Percentiles rank a stretch among this genome's conserved stretches.
Conservation (phyloP, 2,113 vertebrate species). For the Glareola pratincola region DNA sequence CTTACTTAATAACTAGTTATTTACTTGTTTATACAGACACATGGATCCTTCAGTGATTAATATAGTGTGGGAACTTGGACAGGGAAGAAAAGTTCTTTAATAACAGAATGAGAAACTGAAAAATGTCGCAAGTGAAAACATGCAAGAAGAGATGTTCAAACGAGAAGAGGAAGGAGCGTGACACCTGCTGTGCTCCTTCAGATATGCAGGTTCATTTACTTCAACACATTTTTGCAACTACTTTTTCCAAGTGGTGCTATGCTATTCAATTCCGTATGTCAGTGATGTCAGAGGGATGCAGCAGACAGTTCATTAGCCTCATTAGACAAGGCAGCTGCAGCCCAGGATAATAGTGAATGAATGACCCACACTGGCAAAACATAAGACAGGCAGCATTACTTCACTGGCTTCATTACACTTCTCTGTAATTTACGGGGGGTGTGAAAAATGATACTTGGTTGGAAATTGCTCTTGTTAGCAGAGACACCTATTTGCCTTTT, state of each 20-base stretch:
- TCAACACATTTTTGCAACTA: not conserved
- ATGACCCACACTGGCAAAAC: not conserved
- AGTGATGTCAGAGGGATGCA: not conserved
- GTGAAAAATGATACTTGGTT: not conserved
- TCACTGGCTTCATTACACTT: not conserved
- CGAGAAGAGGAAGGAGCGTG: not conserved
- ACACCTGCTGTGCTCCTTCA: not conserved
- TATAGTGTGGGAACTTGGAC: not conserved
- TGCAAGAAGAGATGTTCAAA: not conserved
- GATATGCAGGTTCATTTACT: not conserved
- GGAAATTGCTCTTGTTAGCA: not conserved
- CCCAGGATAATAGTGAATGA: not conserved
- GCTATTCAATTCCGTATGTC: not conserved
- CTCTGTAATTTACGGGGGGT: not conserved
- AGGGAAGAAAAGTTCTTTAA: not conserved
- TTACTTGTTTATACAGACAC: not conserved
- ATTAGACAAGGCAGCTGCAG: slow-evolving; percentile 13
- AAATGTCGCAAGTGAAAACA: not conserved
- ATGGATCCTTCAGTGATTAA: not conserved
- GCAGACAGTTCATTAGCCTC: slow-evolving; percentile 4
- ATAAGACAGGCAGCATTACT: not conserved
- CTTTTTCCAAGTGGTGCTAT: not conserved
- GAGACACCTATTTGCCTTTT: not conserved
- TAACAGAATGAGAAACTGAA: not conserved
- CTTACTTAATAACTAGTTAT: not conserved